Evolutionary conservation across 2,888 invertebrate species (phyloP), one percentile per base, ranked within the genome.

Genomic region (Patella pellucida): DNA sequence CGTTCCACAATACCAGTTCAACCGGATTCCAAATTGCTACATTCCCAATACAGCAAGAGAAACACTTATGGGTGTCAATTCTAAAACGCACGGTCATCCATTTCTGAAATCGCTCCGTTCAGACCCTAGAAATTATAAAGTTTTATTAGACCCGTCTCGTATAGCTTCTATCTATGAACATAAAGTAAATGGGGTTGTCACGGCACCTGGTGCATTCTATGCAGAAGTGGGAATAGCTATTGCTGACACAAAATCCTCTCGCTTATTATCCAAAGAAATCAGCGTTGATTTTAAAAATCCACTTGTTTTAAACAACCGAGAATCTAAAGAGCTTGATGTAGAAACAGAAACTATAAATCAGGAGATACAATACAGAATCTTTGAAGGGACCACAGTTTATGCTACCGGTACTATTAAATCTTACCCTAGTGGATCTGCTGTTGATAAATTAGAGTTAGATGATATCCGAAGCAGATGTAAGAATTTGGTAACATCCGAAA

Each of bases 201-300:
- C 83, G 16, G 78, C 82, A 3, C 85, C 84, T 3, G 85, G 83
- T 1, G 81, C 84, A 1, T 76, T 81, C 15, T 83, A 83, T 73
- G 83, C 80, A 1, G 85, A 85, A 71, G 77, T 83, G n/a, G 85
- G 80, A 1, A 77, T 85, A 31, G 84, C 80, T 27, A 71, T 84
- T 23, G 81, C 76, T 19, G 31, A 56, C 62, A 19, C 19, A 1
- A 62, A 62, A 15, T 16, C 62, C n/a, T 19, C 1, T 11, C 11
- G 62, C 19, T 19, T 62, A 15, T 11, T 19, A 62, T 62, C 16
- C 19, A 9, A 19, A 15, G 62, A 62, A 62, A 19, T 62, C 7
- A 62, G n/a, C 19, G 56, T 56, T 56, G 56, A 56, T 56, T 56
- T 56, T n/a, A 56, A 56, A 56, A 56, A 15, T n/a, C 56, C 56